Base-by-base conservation (phyloP, 2,888 invertebrate genomes). In the Watsonalla cultraria region DNA sequence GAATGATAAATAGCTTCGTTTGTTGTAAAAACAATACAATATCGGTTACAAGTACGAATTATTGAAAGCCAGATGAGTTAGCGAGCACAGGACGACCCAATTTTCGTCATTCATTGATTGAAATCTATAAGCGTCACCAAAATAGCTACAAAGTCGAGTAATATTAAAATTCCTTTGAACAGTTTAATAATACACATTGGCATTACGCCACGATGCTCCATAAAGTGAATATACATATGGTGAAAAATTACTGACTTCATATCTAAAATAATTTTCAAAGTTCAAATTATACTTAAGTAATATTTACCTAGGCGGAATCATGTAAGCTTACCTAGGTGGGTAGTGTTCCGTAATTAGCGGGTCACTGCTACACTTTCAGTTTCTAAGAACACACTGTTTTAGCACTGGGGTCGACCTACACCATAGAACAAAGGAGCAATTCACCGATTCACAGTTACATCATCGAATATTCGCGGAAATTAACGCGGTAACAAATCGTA, bases 131-230 rank as follows among this genome's bases (percentile, higher is more conserved):
- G 58, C 55, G 59, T 65, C 61, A 61, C 70, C 55, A 74, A 79
- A 85, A 85, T 85, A 84, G 68, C 74, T 72, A 70, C 68, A 63
- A 68, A 66, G 59, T 59, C 55, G 74, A 62, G 72, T 76, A 79
- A 84, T 81, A 78, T 78, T 77, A 72, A 81, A 84, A 81, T 83
- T 80, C 80, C 77, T 74, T 72, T 64, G 64, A 60, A 61, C 67
- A 62, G 74, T 72, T 78, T 82, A 84, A 82, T 85, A 83, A 84
- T 86, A 88, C 66, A 83, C 76, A 74, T 78, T 89, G 89, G 89
- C 89, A 71, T 72, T 64, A 53, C 66, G 88, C 89, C 89, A 86
- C 74, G 59, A 58, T 64, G 72, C 70, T 24, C 24, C 69, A 67
- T 64, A 65, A 54, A 66, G 58, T 59, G 61, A 62, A 61, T 58